Percentiles rank a stretch among this genome's conserved stretches.
Evolutionary conservation across 2,797 vertebrate species (phyloP).

Genomic region (Balearica regulorum): DNA sequence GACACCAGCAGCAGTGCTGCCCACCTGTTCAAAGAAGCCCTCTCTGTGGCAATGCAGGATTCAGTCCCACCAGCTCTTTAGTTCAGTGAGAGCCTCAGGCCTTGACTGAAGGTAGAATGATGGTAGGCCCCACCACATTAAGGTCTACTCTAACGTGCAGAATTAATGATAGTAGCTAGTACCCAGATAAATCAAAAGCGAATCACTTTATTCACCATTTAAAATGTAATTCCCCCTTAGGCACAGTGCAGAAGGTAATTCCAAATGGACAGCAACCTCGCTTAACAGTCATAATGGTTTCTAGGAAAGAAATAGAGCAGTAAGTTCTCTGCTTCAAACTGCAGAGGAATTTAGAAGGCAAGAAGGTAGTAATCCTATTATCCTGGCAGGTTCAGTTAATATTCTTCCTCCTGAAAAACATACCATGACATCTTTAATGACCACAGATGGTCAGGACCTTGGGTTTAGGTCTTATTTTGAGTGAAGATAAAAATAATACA

Average conservation of each 20-base stretch:
- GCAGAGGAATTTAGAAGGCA: neutral
- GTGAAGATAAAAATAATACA: neutral
- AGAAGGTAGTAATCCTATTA: neutral
- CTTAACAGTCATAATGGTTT: neutral
- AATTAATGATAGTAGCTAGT: neutral
- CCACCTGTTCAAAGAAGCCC: neutral
- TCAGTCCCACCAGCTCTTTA: neutral
- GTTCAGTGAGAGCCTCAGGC: neutral
- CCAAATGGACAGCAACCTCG: neutral
- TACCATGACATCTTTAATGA: neutral
- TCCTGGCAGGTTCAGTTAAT: neutral
- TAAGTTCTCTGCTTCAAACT: neutral
- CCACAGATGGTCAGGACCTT: neutral
- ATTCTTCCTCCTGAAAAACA: neutral
- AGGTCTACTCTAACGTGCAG: neutral
- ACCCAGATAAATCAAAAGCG: neutral
- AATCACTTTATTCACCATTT: neutral
- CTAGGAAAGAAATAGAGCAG: neutral
- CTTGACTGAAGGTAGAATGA: neutral
- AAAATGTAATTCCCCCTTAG: neutral
- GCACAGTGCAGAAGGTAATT: neutral
- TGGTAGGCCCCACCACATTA: neutral
- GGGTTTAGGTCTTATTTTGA: neutral
- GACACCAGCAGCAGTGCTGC: neutral
- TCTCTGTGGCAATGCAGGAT: neutral